Base-by-base conservation (phyloP, 2,888 invertebrate genomes). In the Mythimna impura region DNA sequence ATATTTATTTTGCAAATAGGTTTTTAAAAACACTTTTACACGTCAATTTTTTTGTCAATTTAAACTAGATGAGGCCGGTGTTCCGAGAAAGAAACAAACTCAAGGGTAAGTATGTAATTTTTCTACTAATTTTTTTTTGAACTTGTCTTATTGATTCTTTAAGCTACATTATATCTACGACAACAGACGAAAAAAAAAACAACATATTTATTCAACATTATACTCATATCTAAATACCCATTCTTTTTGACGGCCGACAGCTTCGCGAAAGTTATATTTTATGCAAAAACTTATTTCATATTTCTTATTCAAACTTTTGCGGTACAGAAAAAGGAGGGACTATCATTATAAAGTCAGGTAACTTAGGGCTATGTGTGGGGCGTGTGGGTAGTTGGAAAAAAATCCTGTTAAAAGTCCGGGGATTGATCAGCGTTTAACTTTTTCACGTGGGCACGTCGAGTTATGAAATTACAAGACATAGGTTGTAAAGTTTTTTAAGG, bases 211-310 rank as follows among this genome's bases (percentile, higher is more conserved):
- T 68, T 63, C 57, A 73, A 55, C 40, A 69, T 50, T 69, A 60
- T 69, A 78, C 73, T 71, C 62, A 58, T 66, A 84, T 74, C 78
- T 85, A 85, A 87, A 86, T 83, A 82, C 76, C 87, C 87, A 89
- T 90, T 89, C 87, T 86, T 88, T 89, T 83, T 87, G 88, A 86
- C 86, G 86, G 89, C 90, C 86, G 91, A 90, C 91, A 92, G 89
- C 91, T 91, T 91, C 90, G 84, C 78, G 76, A 74, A 92, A 94
- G 91, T 94, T 93, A 88, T 93, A 89, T 92, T 94, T 95, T 94
- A 95, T 94, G 94, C 83, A 89, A 79, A 89, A 95, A 95, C 92
- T 95, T 95, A 85, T 92, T 92, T 92, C 93, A 94, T 94, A 94
- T 94, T 94, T 94, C 94, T 92, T 94, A 91, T 92, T 92, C 91